Evolutionary conservation across 2,888 invertebrate species (phyloP).

Genomic region (Teleiodes luculella): DNA sequence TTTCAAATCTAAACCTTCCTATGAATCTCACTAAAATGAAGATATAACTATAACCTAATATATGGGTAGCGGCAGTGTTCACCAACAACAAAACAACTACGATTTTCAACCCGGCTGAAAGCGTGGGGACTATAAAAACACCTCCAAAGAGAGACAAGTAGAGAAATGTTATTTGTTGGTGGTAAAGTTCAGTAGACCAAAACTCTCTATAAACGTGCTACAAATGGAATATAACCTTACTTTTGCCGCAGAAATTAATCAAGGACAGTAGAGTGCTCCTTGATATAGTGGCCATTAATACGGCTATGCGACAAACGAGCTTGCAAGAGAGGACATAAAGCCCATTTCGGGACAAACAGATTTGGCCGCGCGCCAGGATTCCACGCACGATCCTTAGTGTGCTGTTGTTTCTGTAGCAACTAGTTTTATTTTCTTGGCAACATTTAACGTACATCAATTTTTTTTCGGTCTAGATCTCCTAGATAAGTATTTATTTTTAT

Average conservation of each 20-base stretch:
- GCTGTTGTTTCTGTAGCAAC: neutral
- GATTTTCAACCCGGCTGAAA: no score
- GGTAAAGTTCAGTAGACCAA: neutral
- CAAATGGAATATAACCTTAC: neutral
- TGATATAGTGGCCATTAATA: neutral
- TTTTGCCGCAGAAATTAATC: conserved; percentile 1
- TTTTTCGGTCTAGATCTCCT: no score
- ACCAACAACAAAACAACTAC: no score
- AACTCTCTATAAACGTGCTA: neutral
- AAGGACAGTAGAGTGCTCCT: conserved; percentile 3
- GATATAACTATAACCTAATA: no score
- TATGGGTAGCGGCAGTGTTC: no score
- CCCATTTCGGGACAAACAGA: neutral
- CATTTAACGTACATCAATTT: no score
- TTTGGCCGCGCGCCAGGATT: neutral
- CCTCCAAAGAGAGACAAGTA: no score
- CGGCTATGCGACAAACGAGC: neutral
- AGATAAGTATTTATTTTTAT: no score
- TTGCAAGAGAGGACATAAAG: neutral
- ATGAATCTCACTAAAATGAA: no score
- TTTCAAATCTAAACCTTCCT: no score
- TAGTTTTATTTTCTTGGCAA: neutral
- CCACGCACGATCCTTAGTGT: neutral
- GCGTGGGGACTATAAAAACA: no score
- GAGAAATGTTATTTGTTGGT: no score